Base-by-base conservation (phyloP, 2,797 vertebrate species). In the Sphenopsis melanotis region DNA sequence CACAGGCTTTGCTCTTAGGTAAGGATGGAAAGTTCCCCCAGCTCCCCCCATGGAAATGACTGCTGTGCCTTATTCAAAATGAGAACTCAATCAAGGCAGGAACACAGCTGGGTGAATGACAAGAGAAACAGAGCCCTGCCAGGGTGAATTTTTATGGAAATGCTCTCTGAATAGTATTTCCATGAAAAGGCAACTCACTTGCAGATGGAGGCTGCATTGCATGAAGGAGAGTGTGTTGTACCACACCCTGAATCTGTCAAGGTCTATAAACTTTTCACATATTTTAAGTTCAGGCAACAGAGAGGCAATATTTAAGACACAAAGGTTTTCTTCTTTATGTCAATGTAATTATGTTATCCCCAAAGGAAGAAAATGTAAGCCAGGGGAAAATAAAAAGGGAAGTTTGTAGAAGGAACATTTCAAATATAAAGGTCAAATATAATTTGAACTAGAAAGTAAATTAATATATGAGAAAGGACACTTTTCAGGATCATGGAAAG, bases 141-240 rank as follows among this genome's bases (percentile, higher is more conserved):
- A 96, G 92, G 91, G 57, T 89, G 83, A 59, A 93, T 94, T 96
- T 96, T 97, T 95, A 93, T 94, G 96, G 91, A 97, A 96, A 97
- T 94, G 71, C 76, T 95, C 90, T 76, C 82, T 46, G 77, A 96
- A 94, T 87, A 94, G 87, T 95, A 96, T 97, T 98, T 97, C 97
- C 94, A 89, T 96, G 85, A 96, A 95, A 92, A 95, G 89, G 94
- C 95, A 81, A 41, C 96, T 97, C 91, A 90, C 82, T 96, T 23
- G 55, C 94, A 95, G 94, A 68, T 49, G 72, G 83, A 89, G 83
- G 72, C 94, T 68, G 57, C 4, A 2, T 74, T 93, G 89, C 68
- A 55, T 71, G 91, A 80, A 93, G 83, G 70, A 52, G 85, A 81
- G 75, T 41, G 77, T 83, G 88, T 90, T 84, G 90, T 66, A 95